Base-by-base conservation (phyloP, 2,113 vertebrate genomes). In the Synchiropus splendidus region DNA sequence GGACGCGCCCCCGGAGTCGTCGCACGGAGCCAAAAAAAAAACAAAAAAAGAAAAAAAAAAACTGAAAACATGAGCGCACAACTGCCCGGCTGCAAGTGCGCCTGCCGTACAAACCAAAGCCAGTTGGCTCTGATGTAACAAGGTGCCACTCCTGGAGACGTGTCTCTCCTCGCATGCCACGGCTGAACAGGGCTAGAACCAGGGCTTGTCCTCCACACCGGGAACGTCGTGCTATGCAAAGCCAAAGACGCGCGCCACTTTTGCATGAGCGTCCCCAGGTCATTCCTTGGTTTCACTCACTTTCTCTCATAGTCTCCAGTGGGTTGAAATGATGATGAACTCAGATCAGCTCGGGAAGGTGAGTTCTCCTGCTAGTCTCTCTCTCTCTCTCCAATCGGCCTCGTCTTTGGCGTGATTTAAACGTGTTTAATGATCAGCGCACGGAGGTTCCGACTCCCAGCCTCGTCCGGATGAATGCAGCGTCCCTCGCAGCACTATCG, bases 161-260 rank as follows among this genome's bases (percentile, higher is more conserved):
- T 31, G 1, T 31, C 40, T 64, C 45, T 2, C 18, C 49, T 51
- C 70, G 68, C 68, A 64, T 77, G 70, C 61, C 21, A 27, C 31
- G 47, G 70, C 52, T 54, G 45, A 65, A 62, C 50, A 65, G 81
- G 77, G 75, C 70, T 69, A 49, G 63, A 48, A 45, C 48, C 49
- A 50, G 15, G 18, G 54, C 61, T 50, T 61, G 66, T 61, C 42
- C 52, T 68, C 54, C 58, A 49, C 69, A 67, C 42, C 64, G 31
- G 53, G 42, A 33, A 56, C 32, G 6, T 58, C 35, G 63, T 43
- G 61, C 56, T 58, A 61, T 51, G 61, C 61, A 53, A 46, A 64
- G 70, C 82, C 82, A 81, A 82, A 80, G 78, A 77, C 45, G 60
- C 57, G 58, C 64, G 64, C 49, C 4, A 61, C 48, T 58, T 33